Percentiles rank a stretch among this genome's conserved stretches.
Evolutionary conservation across 2,113 vertebrate species (phyloP).

Genomic region (Heliornis fulica): DNA sequence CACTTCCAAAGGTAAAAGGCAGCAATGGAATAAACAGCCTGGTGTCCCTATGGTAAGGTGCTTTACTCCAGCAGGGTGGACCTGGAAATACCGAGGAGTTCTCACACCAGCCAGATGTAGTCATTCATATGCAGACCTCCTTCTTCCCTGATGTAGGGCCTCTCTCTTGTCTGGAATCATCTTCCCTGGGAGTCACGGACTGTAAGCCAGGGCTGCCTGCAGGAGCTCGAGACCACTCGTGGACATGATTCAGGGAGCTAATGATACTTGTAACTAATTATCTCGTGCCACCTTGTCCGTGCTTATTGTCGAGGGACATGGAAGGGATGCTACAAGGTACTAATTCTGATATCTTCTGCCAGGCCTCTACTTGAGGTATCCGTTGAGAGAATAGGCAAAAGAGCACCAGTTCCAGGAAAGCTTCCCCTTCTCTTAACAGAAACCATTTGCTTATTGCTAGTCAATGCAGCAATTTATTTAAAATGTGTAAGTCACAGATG

Average conservation of each 20-base stretch:
- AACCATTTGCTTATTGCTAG: neutral
- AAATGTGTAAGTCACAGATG: neutral
- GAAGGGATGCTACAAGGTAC: neutral
- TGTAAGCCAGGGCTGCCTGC: neutral
- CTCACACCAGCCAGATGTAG: neutral
- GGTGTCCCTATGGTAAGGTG: neutral
- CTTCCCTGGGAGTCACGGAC: neutral
- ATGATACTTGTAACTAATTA: conserved; percentile 43
- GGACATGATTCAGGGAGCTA: neutral
- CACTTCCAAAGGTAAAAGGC: neutral
- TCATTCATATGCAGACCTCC: neutral
- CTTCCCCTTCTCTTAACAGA: neutral
- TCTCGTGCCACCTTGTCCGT: neutral
- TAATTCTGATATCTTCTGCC: conserved; percentile 2
- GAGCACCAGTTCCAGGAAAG: neutral
- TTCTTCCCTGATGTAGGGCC: neutral
- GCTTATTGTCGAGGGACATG: neutral
- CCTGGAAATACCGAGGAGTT: neutral
- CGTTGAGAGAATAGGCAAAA: neutral
- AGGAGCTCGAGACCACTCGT: neutral
- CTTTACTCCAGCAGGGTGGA: neutral
- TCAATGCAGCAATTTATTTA: neutral
- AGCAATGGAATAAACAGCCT: neutral
- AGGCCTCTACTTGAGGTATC: neutral
- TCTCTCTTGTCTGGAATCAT: neutral